Evolutionary conservation across 1,140 invertebrate genomes (phyloP).

Genomic region (Yoshiicerus persimilis): DNA sequence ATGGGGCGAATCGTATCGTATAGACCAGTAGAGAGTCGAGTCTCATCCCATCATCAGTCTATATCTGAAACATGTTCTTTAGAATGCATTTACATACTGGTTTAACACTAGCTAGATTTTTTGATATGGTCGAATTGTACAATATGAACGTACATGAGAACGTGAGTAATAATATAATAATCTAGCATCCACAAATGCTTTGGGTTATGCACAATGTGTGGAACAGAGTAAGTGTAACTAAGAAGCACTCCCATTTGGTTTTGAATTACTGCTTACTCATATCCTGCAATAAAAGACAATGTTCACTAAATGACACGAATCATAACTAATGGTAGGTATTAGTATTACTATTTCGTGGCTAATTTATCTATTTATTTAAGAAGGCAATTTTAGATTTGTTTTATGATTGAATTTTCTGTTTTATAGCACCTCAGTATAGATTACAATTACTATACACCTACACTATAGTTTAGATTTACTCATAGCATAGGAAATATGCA

Average conservation of each 20-base stretch:
- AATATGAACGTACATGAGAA: background rate
- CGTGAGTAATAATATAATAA: background rate
- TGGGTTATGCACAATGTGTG: background rate
- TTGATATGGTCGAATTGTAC: background rate
- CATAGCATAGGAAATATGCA: background rate
- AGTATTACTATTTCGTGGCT: background rate
- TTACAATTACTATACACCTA: no score
- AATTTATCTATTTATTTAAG: background rate
- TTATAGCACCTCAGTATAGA: no score
- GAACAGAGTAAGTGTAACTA: background rate
- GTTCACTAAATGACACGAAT: background rate
- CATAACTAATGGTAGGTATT: background rate
- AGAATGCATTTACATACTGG: background rate
- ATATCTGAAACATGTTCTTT: background rate
- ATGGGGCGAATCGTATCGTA: background rate
- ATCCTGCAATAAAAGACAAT: background rate
- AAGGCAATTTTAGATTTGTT: background rate
- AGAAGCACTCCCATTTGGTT: background rate
- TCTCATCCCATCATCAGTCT: background rate
- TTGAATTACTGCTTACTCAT: background rate
- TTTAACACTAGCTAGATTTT: background rate
- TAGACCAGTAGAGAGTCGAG: background rate
- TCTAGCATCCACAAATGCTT: background rate
- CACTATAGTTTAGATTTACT: no score
- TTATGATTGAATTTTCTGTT: no score